Base-by-base conservation (phyloP, 1,140 invertebrate species). In the Megathymus violae region DNA sequence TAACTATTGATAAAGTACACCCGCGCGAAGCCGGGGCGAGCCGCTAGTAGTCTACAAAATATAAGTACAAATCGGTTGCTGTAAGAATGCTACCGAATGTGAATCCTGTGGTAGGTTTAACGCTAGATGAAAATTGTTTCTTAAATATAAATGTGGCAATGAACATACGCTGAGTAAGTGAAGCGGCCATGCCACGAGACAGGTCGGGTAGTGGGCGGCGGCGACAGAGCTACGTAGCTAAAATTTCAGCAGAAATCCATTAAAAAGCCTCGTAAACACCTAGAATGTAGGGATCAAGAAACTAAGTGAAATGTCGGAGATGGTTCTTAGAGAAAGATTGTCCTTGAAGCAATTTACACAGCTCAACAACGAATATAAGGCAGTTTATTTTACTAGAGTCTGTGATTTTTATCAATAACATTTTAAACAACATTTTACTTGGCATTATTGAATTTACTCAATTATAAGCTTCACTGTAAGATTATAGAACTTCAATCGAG, bases 201-300 rank as follows among this genome's bases (percentile, higher is more conserved):
- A 25, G 71, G 66, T 41, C 64, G 67, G n/a, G 71, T 69, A 50
- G 72, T 80, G 64, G 69, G 46, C 50, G 78, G 69, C 65, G 74
- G 62, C 66, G 70, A 78, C 74, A 76, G 67, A 67, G 65, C 64
- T 71, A 75, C 67, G 47, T 74, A 72, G 63, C 80, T 82, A 77
- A 71, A 80, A 82, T 74, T 61, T 72, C 59, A 75, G 77, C 66
- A 71, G 66, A 71, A 66, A 67, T 69, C 70, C 51, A 76, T 69
- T 65, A 62, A 43, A 38, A 48, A 54, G 27, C 31, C 11, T 31
- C 44, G 41, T 36, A 36, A 44, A n/a, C n/a, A n/a, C n/a, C n/a
- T n/a, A 44, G 31, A 50, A 36, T 50, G 47, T 36, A 17, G 31
- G 14, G 27, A 50, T 4, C 14, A 10, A 10, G 41, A 50, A 34